These are phyloP conservation scores for Ceriagrion tenellum DNA, from an alignment of 2,888 invertebrate genomes.

Conservation along the genomic window DNA sequence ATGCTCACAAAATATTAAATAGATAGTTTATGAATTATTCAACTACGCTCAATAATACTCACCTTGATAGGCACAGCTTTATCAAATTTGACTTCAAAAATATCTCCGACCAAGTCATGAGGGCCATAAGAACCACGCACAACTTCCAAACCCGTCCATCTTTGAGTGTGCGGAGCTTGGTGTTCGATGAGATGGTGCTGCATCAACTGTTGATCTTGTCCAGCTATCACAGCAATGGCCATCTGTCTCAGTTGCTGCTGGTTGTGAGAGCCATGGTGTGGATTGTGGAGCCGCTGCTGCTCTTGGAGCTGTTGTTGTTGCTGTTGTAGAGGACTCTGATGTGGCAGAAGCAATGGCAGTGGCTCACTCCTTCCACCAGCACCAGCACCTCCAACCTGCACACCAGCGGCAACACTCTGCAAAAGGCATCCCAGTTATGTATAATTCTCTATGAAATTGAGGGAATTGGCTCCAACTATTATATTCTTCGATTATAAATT, in stretches of 20 bases:
- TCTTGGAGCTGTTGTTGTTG: slow-evolving; percentile 37
- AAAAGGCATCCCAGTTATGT: neutral
- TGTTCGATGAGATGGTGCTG: slow-evolving; percentile 75
- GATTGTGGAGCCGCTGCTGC: slow-evolving; percentile 27
- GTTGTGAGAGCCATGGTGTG: slow-evolving; percentile 43
- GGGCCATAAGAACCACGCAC: slow-evolving; percentile 91
- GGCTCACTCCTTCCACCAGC: slow-evolving; percentile 35
- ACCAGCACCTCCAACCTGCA: neutral
- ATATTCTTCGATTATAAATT: no score
- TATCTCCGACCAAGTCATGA: slow-evolving; percentile 89
- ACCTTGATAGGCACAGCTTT: slow-evolving; percentile 92
- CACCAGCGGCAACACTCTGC: slow-evolving; percentile 17
- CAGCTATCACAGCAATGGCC: slow-evolving; percentile 54
- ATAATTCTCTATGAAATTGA: neutral
- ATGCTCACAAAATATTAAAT: neutral
- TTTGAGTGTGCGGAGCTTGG: slow-evolving; percentile 83
- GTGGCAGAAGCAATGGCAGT: slow-evolving; percentile 18
- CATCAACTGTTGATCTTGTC: slow-evolving; percentile 55
- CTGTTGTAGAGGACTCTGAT: slow-evolving; percentile 50
- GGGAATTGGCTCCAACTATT: no score
- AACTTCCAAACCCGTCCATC: slow-evolving; percentile 93
- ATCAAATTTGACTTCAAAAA: slow-evolving; percentile 94
- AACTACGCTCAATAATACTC: slow-evolving; percentile 70
- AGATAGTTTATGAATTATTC: neutral
- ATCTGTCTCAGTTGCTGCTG: slow-evolving; percentile 61